phyloP scores from a whole-genome alignment of 2,113 vertebrate species.

The Tragelaphus buxtoni region DNA sequence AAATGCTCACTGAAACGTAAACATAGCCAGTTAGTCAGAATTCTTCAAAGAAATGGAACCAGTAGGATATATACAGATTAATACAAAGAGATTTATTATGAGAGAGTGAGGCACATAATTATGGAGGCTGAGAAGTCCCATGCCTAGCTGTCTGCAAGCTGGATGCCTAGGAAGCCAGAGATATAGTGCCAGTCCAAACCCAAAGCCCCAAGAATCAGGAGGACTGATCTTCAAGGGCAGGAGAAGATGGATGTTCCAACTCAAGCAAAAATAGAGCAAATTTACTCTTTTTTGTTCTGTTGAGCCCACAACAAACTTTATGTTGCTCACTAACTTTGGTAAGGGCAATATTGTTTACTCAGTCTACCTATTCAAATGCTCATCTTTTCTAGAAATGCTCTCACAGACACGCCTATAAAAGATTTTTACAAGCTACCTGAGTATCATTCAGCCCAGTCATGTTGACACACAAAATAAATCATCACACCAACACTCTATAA shows the following conservation, averaged over 20 bases:
- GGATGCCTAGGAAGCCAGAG: not conserved
- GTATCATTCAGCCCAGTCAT: not conserved
- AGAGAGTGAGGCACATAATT: not conserved
- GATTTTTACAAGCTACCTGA: not conserved
- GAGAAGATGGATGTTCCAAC: too few species aligned
- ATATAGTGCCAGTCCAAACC: not conserved
- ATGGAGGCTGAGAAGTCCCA: not conserved
- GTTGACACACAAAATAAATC: not conserved
- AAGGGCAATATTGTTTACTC: not conserved
- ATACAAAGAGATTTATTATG: not conserved
- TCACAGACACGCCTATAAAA: not conserved
- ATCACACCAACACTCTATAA: not conserved
- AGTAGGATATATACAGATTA: not conserved
- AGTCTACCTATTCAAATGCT: not conserved
- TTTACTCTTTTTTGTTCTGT: too few species aligned
- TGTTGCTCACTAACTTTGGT: not conserved
- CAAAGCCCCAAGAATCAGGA: not conserved
- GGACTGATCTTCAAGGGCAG: not conserved
- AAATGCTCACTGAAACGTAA: not conserved
- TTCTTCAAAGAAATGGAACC: not conserved
- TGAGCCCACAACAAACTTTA: not conserved
- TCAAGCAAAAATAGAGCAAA: not conserved
- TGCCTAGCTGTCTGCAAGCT: not conserved
- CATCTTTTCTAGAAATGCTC: not conserved
- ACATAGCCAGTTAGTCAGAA: not conserved